Evolutionary conservation across 2,113 vertebrate genomes (phyloP), one percentile per base, ranked within the genome.

Genomic region (Jacana jacana): DNA sequence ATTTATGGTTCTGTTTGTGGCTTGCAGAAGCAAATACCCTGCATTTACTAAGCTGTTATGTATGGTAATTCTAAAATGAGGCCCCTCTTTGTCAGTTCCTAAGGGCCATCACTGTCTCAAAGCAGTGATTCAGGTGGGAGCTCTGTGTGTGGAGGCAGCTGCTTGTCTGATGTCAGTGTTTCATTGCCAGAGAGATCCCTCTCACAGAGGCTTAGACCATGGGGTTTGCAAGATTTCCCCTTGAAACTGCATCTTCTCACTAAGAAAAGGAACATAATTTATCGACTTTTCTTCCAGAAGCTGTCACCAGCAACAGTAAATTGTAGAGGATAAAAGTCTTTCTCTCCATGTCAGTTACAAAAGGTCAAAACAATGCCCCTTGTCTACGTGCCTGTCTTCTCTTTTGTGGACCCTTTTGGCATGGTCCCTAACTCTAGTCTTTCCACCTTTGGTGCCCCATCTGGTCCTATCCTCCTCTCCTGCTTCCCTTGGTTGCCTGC

Each of bases 401-500:
- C 60, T 11, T 49, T 55, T 58, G 18, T 63, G 55, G 13, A 7
- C 13, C 11, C 16, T 87, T 66, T 35, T 39, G 42, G 3, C 39
- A 48, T 4, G 4, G 40, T n/a, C 15, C 6, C 39, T 18, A 4
- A 23, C 79, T 86, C 33, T 51, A 17, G 13, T 33, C 13, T 48
- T 72, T 49, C 49, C 40, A 72, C 28, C 8, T n/a, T 27, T 60
- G 11, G 9, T 69, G 55, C 28, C 33, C 28, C 22, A 19, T 39
- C 13, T 25, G 49, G 51, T 15, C 15, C 3, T 17, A 18, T 42
- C 25, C 40, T 57, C 17, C n/a, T 55, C 46, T 83, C 23, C n/a
- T 52, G 15, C 42, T 71, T 78, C 61, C 46, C 19, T 63, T 2
- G 1, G 25, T 28, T 2, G 0, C 11, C 2, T 27, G 11, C 5